Conservation (phyloP, 2,797 vertebrate genomes). For the Catharus ustulatus region DNA sequence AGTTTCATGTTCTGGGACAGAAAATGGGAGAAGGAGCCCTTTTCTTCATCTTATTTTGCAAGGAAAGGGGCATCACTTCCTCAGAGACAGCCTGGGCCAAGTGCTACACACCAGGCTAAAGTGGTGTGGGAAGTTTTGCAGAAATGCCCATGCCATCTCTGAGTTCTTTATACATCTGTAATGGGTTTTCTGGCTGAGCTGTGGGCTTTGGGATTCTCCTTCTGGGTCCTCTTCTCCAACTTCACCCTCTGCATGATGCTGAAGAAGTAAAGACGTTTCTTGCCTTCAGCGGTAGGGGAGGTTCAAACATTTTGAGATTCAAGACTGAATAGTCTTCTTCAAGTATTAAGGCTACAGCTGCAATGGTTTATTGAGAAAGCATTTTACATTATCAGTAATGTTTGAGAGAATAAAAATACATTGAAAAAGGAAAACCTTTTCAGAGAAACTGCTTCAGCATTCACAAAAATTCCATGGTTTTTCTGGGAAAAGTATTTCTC, state of each 20-base stretch:
- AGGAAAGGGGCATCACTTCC: background rate
- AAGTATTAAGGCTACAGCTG: background rate
- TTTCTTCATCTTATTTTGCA: background rate
- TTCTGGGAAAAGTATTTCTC: background rate
- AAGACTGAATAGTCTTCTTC: background rate
- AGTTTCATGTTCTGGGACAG: background rate
- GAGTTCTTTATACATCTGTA: rapidly evolving
- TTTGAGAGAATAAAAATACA: background rate
- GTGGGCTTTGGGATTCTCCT: background rate
- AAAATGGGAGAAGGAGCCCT: background rate
- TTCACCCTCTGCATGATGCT: background rate
- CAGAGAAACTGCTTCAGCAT: background rate
- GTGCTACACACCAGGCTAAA: background rate
- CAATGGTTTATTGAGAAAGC: background rate
- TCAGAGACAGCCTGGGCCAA: background rate
- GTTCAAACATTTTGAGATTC: background rate
- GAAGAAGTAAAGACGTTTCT: background rate
- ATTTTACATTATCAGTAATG: background rate
- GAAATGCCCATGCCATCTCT: background rate
- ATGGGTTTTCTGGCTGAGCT: background rate
- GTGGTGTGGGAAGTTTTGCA: background rate
- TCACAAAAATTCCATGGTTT: background rate
- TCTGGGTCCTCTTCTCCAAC: background rate
- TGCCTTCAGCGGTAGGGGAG: rapidly evolving
- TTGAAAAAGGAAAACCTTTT: background rate